A percentile compares a stretch with the other conserved stretches of the same genome.
These are phyloP conservation scores for Catostylus mosaicus DNA, from an alignment of 30 jellyfish, hydroid and myxozoan genomes.

Conservation along the genomic window DNA sequence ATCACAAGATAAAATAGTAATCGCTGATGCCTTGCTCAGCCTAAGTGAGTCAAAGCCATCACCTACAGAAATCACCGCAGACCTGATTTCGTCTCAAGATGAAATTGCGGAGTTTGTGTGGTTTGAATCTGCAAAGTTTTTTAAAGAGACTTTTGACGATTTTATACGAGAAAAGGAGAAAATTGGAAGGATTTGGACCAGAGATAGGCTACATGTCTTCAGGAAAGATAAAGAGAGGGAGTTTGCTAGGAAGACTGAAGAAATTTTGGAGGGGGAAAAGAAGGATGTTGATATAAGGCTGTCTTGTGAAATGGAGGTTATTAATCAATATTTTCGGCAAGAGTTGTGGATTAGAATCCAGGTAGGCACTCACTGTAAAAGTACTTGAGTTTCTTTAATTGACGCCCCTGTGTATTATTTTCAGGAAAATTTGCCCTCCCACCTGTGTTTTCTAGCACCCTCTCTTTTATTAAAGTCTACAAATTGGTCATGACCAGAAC, in stretches of 20 bases:
- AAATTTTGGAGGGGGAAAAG: background rate
- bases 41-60: slow-evolving; percentile 14
- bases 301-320: slow-evolving; percentile 13
- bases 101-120: background rate
- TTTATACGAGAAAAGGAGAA: background rate
- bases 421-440: no score
- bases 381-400: no score
- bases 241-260: background rate
- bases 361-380: slow-evolving; percentile 25
- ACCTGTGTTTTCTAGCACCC: no score
- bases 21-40: slow-evolving; percentile 38
- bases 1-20: slow-evolving; percentile 36
- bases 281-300: slow-evolving; percentile 18
- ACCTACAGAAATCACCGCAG: background rate
- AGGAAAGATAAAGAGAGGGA: background rate
- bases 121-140: background rate
- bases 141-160: background rate
- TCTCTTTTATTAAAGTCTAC: no score
- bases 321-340: slow-evolving; percentile 43
- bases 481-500: no score
- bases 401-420: no score
- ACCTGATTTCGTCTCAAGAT: slow-evolving; percentile 4
- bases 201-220: slow-evolving; percentile 8
- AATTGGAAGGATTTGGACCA: background rate
- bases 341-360: slow-evolving; percentile 66